Base-by-base conservation (phyloP, 92 coral and sea anemone species). In the Diadumene lineata region DNA sequence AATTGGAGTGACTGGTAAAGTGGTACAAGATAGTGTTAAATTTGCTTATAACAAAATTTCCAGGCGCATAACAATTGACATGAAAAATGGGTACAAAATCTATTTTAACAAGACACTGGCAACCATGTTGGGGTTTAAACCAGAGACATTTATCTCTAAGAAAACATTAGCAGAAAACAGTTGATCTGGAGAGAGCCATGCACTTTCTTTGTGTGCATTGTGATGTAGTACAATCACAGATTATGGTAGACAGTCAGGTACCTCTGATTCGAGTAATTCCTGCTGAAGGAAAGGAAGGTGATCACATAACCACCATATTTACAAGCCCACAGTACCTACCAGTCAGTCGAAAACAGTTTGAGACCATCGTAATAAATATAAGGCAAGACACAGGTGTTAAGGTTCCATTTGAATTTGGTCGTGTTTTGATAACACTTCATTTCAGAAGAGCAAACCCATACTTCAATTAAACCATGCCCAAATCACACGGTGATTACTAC, bases 401-500 rank as follows among this genome's bases (percentile, higher is more conserved):
- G 9, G 79, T 81, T 28, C 91, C 92, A 87, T 82, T 82, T 68
- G 84, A 77, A 55, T 58, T 57, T 46, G 85, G 89, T 22, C 64
- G 73, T 30, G 57, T 81, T 76, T 21, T 81, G 65, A 57, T 78
- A 55, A 81, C 86, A 72, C 80, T 72, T 21, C 81, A 77, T 60
- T 72, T 82, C 57, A 72, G 79, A 73, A 70, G 83, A 21, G 32
- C 64, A n/a, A n/a, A n/a, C 6, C 62, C 83, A 19, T n/a, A n/a
- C n/a, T n/a, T n/a, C n/a, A n/a, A n/a, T n/a, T n/a, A n/a, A n/a
- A n/a, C n/a, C n/a, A n/a, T n/a, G n/a, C n/a, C n/a, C n/a, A n/a
- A n/a, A n/a, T n/a, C n/a, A n/a, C n/a, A n/a, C n/a, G n/a, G n/a
- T n/a, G n/a, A n/a, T n/a, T n/a, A n/a, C n/a, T n/a, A n/a, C n/a